Conservation (phyloP, 2,113 vertebrate species). For the Dipodomys spectabilis region DNA sequence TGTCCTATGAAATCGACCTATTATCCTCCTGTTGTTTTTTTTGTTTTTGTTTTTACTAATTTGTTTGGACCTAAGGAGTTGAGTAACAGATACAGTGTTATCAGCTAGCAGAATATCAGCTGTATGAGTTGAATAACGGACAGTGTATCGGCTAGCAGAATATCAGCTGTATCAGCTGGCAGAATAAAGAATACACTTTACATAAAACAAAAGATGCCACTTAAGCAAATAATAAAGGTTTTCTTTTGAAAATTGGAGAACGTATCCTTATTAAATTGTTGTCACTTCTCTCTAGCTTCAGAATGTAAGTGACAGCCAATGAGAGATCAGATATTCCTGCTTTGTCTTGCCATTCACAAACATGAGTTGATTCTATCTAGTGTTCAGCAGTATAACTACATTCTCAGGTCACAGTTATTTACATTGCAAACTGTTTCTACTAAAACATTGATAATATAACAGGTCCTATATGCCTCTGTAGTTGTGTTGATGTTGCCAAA, state of each 20-base stretch:
- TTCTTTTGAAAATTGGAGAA: conserved; percentile 9
- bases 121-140: no score
- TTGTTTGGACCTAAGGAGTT: background rate
- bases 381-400: accelerated
- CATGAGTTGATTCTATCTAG: no score
- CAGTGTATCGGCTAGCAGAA: no score
- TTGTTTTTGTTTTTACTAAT: background rate
- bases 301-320: background rate
- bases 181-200: background rate
- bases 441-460: background rate
- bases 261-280: background rate
- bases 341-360: background rate
- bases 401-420: background rate
- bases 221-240: background rate
- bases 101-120: no score
- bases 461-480: no score
- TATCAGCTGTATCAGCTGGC: no score
- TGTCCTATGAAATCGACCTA: background rate
- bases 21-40: background rate
- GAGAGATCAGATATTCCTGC: background rate
- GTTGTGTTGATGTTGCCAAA: background rate
- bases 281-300: background rate
- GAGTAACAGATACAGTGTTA: no score
- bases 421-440: no score
- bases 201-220: conserved; percentile 1